phyloP scores from a whole-genome alignment of 2,888 invertebrate genomes.

The Colletes collaris region DNA sequence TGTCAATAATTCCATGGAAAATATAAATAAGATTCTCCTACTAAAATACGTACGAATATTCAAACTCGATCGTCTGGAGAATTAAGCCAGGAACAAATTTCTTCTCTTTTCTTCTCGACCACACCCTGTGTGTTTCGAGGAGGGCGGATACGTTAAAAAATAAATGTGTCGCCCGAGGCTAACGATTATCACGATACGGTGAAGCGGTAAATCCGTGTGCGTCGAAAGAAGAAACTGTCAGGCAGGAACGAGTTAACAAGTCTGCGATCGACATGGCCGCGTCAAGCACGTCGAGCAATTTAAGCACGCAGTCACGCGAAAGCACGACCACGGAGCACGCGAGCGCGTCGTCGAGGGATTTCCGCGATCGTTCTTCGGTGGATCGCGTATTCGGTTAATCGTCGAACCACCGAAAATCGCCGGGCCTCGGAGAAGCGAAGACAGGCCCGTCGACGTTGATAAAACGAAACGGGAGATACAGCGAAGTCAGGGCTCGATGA shows the following conservation, averaged over 20 bases:
- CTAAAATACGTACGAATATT: too few species aligned
- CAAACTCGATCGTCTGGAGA: too few species aligned
- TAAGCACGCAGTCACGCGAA: slow-evolving; percentile 75
- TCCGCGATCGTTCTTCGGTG: slow-evolving; percentile 32
- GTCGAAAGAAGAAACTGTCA: slow-evolving; percentile 17
- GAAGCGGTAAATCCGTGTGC: background rate
- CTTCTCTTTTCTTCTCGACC: too few species aligned
- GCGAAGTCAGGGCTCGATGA: slow-evolving; percentile 6
- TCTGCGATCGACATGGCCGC: slow-evolving; percentile 66
- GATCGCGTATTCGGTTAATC: slow-evolving; percentile 52
- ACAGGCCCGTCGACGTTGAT: slow-evolving; percentile 30
- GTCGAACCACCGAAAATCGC: slow-evolving; percentile 31
- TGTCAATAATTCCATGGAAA: too few species aligned
- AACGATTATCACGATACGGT: background rate
- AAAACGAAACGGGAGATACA: slow-evolving; percentile 35
- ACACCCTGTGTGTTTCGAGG: too few species aligned
- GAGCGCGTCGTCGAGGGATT: slow-evolving; percentile 62
- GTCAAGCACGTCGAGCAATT: slow-evolving; percentile 68
- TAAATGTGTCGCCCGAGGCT: too few species aligned
- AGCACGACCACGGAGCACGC: slow-evolving; percentile 71
- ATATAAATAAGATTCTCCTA: too few species aligned
- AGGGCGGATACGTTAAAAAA: too few species aligned
- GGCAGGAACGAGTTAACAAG: slow-evolving; percentile 65
- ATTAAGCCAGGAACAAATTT: too few species aligned
- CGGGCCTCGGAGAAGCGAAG: slow-evolving; percentile 21